Percentiles rank a stretch among this genome's conserved stretches.
Evolutionary conservation across 2,888 invertebrate genomes (phyloP).

Genomic region (Dryobotodes eremita): DNA sequence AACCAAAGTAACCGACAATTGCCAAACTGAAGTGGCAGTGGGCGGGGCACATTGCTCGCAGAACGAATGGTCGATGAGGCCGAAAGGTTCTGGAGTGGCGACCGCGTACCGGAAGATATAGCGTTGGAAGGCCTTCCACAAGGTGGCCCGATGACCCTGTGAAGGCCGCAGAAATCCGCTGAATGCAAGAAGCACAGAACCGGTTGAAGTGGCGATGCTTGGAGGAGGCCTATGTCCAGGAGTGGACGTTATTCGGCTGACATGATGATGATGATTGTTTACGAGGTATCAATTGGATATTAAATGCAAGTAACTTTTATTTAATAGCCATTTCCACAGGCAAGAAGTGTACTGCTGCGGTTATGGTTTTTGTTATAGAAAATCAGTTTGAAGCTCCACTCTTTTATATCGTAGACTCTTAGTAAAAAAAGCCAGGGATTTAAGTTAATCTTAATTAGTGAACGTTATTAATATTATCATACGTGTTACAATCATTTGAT

Average conservation of each 20-base stretch:
- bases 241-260: too few species aligned
- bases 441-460: neutral
- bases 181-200: neutral
- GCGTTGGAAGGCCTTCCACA: neutral
- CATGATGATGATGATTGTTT: neutral
- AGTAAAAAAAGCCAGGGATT: neutral
- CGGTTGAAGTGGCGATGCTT: neutral
- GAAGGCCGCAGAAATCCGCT: neutral
- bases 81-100: neutral
- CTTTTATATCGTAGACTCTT: too few species aligned
- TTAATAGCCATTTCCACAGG: neutral
- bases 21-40: neutral
- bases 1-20: neutral
- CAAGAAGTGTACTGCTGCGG: neutral
- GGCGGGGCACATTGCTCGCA: neutral
- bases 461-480: slow-evolving; percentile 1
- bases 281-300: neutral
- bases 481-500: neutral
- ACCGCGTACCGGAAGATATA: neutral
- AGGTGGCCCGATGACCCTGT: neutral
- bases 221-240: neutral
- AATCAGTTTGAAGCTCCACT: neutral
- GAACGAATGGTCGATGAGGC: neutral
- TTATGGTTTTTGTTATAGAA: neutral
- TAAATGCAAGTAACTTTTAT: neutral